phyloP scores from a whole-genome alignment of 2,797 vertebrate genomes.

The Coregonus suidteri region DNA sequence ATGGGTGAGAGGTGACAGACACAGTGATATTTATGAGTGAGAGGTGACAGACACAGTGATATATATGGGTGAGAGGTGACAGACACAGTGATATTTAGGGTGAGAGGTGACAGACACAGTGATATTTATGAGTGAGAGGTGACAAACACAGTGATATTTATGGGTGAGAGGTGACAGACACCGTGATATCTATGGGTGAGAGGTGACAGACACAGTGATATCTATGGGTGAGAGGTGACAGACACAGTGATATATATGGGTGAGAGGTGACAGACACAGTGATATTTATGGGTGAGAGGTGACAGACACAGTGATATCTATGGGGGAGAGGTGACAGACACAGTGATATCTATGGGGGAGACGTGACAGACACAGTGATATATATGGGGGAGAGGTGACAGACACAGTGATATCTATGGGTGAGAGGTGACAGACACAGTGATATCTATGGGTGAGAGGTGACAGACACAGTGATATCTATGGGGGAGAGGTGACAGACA shows the following conservation, averaged over 20 bases:
- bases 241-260: no score
- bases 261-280: no score
- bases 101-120: neutral
- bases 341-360: no score
- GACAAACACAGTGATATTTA: neutral
- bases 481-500: no score
- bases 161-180: neutral
- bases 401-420: no score
- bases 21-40: neutral
- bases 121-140: neutral
- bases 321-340: no score
- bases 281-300: no score
- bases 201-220: neutral
- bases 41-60: neutral
- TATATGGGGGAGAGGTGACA: no score
- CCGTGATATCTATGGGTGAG: neutral
- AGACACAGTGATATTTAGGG: neutral
- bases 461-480: neutral
- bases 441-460: neutral
- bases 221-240: neutral
- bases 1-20: neutral
- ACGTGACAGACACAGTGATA: no score
- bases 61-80: neutral
- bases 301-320: no score
- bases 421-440: neutral